phyloP scores from a whole-genome alignment of 2,113 vertebrate species.

The Mobula birostris region DNA sequence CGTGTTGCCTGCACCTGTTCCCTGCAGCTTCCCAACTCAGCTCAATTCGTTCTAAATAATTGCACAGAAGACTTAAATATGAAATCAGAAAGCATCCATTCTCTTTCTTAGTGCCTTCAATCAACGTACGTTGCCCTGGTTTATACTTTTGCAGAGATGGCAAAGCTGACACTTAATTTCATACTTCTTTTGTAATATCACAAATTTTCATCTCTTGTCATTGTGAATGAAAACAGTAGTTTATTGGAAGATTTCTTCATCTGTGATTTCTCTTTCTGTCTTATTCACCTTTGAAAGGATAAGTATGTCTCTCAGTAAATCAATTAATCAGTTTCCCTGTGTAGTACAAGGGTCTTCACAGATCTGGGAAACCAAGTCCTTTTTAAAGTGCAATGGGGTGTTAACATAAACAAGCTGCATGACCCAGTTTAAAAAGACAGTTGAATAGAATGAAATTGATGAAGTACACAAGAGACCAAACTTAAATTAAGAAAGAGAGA shows the following conservation, averaged over 20 bases:
- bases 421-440: neutral
- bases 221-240: neutral
- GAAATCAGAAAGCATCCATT: neutral
- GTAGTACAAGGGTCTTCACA: neutral
- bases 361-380: neutral
- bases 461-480: neutral
- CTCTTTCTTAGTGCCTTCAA: neutral
- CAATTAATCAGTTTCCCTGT: neutral
- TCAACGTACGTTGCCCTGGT: neutral
- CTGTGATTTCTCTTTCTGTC: neutral
- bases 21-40: too few species aligned
- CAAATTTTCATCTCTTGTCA: neutral
- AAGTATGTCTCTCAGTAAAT: neutral
- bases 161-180: neutral
- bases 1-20: too few species aligned
- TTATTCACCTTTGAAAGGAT: slow-evolving; percentile 6
- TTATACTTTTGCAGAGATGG: neutral
- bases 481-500: neutral
- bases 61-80: neutral
- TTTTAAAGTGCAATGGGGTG: neutral
- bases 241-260: neutral
- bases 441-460: neutral
- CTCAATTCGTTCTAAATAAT: neutral
- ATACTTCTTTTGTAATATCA: neutral
- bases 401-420: neutral